These are phyloP conservation scores for Rhea pennata DNA, from an alignment of 2,113 vertebrate genomes.

Conservation along the genomic window DNA sequence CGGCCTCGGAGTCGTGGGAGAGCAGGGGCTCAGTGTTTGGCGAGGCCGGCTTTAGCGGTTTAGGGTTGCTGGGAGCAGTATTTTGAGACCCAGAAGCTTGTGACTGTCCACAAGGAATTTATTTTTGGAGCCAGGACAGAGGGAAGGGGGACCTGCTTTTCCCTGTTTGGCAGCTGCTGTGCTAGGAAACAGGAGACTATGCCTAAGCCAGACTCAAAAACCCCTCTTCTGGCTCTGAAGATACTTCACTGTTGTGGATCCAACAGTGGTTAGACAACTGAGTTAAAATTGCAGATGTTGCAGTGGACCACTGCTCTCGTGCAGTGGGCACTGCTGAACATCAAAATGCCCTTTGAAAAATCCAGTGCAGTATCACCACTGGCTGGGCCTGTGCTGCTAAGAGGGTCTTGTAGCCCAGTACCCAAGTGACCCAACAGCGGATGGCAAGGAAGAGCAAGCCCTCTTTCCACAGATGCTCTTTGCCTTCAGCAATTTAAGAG, in stretches of 20 bases:
- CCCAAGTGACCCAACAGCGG: background rate
- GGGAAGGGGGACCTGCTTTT: too few species aligned
- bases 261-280: accelerated
- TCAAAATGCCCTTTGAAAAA: background rate
- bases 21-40: accelerated
- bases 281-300: accelerated
- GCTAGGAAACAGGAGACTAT: background rate
- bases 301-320: accelerated
- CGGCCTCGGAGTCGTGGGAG: accelerated
- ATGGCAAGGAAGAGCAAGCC: background rate
- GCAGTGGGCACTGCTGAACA: accelerated
- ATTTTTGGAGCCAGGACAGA: background rate
- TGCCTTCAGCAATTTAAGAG: background rate
- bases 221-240: too few species aligned
- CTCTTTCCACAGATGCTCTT: background rate
- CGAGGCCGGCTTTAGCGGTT: accelerated
- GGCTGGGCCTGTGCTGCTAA: accelerated
- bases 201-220: background rate
- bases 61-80: accelerated
- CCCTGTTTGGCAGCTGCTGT: accelerated
- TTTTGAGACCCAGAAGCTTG: background rate
- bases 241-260: background rate
- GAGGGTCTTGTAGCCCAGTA: too few species aligned
- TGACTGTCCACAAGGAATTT: background rate
- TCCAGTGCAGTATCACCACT: accelerated